Evolutionary conservation across 2,888 invertebrate genomes (phyloP).

Genomic region (Lagria hirta): DNA sequence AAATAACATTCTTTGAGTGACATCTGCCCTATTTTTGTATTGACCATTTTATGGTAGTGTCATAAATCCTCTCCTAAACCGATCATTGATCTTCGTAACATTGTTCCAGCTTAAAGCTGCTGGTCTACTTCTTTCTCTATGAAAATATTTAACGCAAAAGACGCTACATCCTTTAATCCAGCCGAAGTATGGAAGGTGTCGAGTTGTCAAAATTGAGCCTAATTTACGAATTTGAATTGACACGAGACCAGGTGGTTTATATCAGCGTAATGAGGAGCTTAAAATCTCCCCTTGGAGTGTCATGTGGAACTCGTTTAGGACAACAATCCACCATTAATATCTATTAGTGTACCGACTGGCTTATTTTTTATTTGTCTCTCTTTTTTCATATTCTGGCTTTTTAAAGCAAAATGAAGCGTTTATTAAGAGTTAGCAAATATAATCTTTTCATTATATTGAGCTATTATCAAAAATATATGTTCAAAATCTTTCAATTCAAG

Average conservation of each 20-base stretch:
- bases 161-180: conserved; percentile 8
- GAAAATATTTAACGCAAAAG: conserved; percentile 7
- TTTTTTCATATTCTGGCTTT: no score
- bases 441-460: no score
- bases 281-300: conserved; percentile 27
- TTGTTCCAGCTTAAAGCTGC: neutral
- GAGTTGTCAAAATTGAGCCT: conserved; percentile 23
- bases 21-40: conserved; percentile 37
- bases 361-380: no score
- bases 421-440: no score
- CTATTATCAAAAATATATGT: no score
- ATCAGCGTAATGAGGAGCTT: conserved; percentile 46
- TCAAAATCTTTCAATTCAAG: no score
- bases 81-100: conserved; percentile 3
- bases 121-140: conserved; percentile 1
- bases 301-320: conserved; percentile 15
- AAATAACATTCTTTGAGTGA: conserved; percentile 25
- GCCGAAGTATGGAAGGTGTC: conserved; percentile 16
- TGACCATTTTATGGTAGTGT: conserved; percentile 23
- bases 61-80: conserved; percentile 12
- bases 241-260: conserved; percentile 46
- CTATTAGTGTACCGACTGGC: no score
- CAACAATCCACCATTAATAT: conserved; percentile 17
- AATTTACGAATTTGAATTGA: conserved; percentile 21
- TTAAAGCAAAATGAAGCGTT: no score